Percentiles rank a stretch among this genome's conserved stretches.
phyloP scores from a whole-genome alignment of 2,113 vertebrate species.

The Psilopogon haemacephalus region DNA sequence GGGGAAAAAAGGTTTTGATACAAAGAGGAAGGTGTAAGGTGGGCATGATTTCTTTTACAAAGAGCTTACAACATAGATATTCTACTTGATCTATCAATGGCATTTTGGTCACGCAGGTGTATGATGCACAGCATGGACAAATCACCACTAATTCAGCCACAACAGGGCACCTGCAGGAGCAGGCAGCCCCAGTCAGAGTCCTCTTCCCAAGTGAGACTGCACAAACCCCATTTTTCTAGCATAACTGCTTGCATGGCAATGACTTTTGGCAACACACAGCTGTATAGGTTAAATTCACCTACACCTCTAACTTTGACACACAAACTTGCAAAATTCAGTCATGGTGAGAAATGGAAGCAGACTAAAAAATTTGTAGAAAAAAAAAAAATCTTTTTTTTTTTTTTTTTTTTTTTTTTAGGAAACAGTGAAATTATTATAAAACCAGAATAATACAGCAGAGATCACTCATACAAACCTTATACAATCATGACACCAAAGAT shows the following conservation, averaged over 20 bases:
- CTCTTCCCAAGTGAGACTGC: not conserved
- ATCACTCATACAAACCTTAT: not conserved
- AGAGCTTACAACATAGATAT: not conserved
- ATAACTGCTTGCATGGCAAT: not conserved
- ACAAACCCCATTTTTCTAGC: not conserved
- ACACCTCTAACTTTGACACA: not conserved
- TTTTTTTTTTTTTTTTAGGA: too few species aligned
- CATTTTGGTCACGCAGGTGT: not conserved
- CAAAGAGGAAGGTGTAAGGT: not conserved
- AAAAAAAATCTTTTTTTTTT: too few species aligned
- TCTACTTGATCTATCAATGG: rapidly evolving
- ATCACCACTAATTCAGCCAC: not conserved
- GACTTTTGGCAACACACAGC: not conserved
- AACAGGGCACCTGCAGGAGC: not conserved
- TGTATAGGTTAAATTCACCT: not conserved
- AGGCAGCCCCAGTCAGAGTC: not conserved
- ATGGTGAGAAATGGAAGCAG: not conserved
- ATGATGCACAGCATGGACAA: rapidly evolving
- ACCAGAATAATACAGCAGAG: not conserved
- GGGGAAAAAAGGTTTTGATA: not conserved
- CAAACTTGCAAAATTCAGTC: not conserved
- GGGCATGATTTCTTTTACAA: not conserved
- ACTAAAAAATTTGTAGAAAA: not conserved
- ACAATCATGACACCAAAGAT: not conserved
- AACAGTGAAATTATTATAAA: not conserved